Conservation (phyloP, 2,888 invertebrate genomes). For the Cosmia trapezina region DNA sequence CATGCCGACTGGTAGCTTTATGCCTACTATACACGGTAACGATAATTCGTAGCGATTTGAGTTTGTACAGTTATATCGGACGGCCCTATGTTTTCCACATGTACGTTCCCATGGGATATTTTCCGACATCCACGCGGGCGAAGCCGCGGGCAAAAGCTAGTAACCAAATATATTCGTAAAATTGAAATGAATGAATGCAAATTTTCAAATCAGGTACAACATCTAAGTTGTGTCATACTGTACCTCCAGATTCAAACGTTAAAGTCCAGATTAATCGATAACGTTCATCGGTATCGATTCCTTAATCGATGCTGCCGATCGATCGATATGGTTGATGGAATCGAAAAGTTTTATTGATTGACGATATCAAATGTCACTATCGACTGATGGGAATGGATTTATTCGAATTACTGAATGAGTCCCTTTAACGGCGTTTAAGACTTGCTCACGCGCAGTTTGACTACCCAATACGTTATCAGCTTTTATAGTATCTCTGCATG, state of each 20-base stretch:
- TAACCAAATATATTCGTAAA: no score
- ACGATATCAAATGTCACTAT: slow-evolving; percentile 7
- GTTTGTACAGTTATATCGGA: no score
- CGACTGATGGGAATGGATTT: not conserved
- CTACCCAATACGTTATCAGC: slow-evolving; percentile 6
- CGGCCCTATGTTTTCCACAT: no score
- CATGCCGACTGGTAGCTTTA: no score
- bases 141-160: no score
- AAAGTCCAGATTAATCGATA: slow-evolving; percentile 29
- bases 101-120: no score
- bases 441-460: not conserved
- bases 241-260: not conserved
- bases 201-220: no score
- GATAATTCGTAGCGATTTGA: no score
- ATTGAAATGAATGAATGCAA: no score
- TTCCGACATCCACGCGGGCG: no score
- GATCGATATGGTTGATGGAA: not conserved
- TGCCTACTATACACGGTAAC: no score
- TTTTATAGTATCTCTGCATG: slow-evolving; percentile 4
- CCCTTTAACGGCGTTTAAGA: not conserved
- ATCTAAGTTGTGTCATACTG: no score
- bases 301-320: slow-evolving; percentile 8
- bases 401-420: not conserved
- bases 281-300: slow-evolving; percentile 23
- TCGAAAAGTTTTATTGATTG: slow-evolving; percentile 14